Evolutionary conservation across 2,888 invertebrate species (phyloP), one percentile per base, ranked within the genome.

Genomic region (Diplolepis rosae): DNA sequence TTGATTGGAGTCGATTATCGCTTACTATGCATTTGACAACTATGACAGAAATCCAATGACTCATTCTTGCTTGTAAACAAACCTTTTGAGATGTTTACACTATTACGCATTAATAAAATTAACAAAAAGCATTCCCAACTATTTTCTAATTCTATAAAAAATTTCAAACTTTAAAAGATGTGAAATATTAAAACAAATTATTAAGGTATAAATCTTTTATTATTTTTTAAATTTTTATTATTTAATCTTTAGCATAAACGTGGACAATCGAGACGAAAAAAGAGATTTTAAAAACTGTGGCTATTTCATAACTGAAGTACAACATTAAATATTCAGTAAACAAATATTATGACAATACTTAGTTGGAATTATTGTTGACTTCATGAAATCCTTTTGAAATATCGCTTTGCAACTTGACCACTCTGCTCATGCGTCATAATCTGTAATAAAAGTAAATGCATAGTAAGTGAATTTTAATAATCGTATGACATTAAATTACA

Each of bases 381-480:
- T 86, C 54, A 80, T 39, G 74, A 65, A 45, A 90, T 79, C 79
- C 91, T 89, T 72, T 91, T 91, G 80, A 91, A 93, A 82, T 90
- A 92, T 74, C 92, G 89, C 82, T 92, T 92, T 9, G 90, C 92
- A 73, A 91, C 89, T 68, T 90, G 79, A 61, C 83, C 83, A 74
- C 81, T 90, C 51, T 90, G 90, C 70, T 92, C 91, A 78, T 92
- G 92, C 32, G 90, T 90, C 77, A 92, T 89, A 50, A 90, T 92
- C 92, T 92, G 89, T 77, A 92, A 91, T 75, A 73, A 35, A 52
- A 65, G 42, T 39, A 42, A 42, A 39, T 18, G 27, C 61, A 22
- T 39, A 35, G 9, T 61, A 61, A 61, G 61, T 39, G n/a, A n/a
- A n/a, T 39, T 61, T 42, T 27, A 27, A 1, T 66, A 66, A 39